Evolutionary conservation across 2,888 invertebrate genomes (phyloP), one percentile per base, ranked within the genome.

Genomic region (Agrilus mali): DNA sequence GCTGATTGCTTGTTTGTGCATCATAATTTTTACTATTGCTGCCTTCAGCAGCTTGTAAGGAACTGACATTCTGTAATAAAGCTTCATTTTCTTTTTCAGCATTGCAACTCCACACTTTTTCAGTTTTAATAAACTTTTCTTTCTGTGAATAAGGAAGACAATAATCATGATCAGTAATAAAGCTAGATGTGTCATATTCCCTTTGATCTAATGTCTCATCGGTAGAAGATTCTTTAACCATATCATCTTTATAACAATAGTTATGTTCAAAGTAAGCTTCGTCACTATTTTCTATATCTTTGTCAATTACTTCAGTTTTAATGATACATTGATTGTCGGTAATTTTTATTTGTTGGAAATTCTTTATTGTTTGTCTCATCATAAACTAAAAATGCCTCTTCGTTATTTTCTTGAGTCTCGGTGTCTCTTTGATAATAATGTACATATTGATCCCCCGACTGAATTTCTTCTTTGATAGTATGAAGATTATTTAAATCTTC

Each of bases 351-450:
- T 36, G 40, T 31, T 16, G 15, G 22, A 14, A 39, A 16, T 45
- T 41, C 43, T 40, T 38, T 49, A 45, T 34, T 49, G 39, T 43
- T 46, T 46, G 22, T 6, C 20, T 20, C 20, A 27, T 27, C 27
- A 27, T 27, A 10, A 27, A 27, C 27, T 10, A 27, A 27, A 27
- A 4, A 27, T 5, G 27, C 27, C 4, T 8, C 6, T 22, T 22
- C 7, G 7, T 7, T 7, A 22, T 22, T 22, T 22, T 22, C 22
- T 7, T 6, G 2, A 6, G 7, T 7, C 22, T 22, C 22, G 6
- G 4, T 10, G 10, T 27, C 27, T 10, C 10, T 27, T 10, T 7
- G 27, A 27, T 1, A 27, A 27, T 27, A 27, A 27, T 27, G 10
- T 27, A 27, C 27, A 10, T 8, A 27, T 10, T 27, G 27, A 27